Percentiles rank a stretch among this genome's conserved stretches.
Conservation (phyloP, 1,140 invertebrate species). For the Leptopilina boulardi region DNA sequence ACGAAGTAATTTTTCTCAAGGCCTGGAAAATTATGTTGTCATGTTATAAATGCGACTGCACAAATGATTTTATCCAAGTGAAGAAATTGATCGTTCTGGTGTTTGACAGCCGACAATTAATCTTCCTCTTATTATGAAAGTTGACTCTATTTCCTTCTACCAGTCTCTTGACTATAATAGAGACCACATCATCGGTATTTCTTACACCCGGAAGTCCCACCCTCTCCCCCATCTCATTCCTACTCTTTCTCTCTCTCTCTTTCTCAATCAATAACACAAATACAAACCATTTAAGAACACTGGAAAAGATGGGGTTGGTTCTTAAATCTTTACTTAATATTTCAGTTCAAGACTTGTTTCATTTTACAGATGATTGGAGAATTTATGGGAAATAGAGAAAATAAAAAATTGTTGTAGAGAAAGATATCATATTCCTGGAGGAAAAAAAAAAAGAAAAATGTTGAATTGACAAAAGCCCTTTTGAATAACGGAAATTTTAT, state of each 20-base stretch:
- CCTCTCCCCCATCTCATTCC: background rate
- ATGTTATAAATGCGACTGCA: background rate
- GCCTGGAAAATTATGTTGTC: background rate
- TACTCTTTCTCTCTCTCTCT: too few species aligned
- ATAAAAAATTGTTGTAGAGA: background rate
- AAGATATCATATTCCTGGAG: too few species aligned
- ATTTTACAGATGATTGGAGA: background rate
- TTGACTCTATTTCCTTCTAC: background rate
- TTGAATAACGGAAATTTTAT: too few species aligned
- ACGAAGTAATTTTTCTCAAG: background rate
- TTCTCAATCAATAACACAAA: background rate
- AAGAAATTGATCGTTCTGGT: background rate
- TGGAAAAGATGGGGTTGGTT: too few species aligned
- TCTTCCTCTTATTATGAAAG: slow-evolving; percentile 14
- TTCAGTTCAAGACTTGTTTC: background rate
- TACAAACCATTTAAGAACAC: background rate
- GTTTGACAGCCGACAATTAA: slow-evolving; percentile 1
- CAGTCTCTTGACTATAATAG: background rate
- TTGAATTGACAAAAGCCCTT: too few species aligned
- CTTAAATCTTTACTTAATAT: background rate
- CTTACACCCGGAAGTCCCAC: background rate
- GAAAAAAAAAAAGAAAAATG: background rate
- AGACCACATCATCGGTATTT: background rate
- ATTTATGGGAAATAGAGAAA: background rate
- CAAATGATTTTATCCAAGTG: background rate